Base-by-base conservation (phyloP, 2,888 invertebrate species). In the Parasteatoda lunata region DNA sequence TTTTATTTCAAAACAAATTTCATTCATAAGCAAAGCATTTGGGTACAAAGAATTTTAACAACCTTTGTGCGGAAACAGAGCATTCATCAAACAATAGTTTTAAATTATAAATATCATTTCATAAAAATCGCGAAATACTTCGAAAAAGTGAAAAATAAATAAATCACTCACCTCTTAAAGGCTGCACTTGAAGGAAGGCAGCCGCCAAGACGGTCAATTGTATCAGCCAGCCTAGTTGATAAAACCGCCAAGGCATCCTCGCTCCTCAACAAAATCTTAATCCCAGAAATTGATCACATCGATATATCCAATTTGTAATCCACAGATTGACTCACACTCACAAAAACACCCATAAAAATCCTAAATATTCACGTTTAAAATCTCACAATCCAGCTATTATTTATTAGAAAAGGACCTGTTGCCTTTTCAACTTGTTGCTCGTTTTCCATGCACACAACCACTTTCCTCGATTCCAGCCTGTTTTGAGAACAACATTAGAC, bases 181-280 rank as follows among this genome's bases (percentile, higher is more conserved):
- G 48, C 66, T 51, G 77, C 59, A 70, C 49, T 15, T 64, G n/a
- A 49, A 71, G 9, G 6, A 70, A 71, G 30, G 72, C n/a, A 65
- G 72, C 71, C 77, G 83, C 83, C 77, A 84, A 72, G 51, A 84
- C 52, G 83, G 77, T 76, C 82, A 82, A 76, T 9, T 76, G 76
- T 30, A 82, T 47, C 76, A 82, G 68, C 76, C 76, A 77, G 77
- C 72, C 77, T 65, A 70, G 77, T 66, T 76, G 82, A 82, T 70
- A 72, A 70, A 48, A 77, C 83, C 45, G 71, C 51, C 70, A 65
- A 77, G 83, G 71, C 83, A 84, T 84, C 72, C 79, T 79, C 49
- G 13, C 49, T 52, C 48, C 49, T 30, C 45, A 51, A 7, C 49
- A 13, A 45, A 77, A 77, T 45, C 51, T 54, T 51, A 71, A 71